Conservation (phyloP, 2,888 invertebrate species). For the Margaritifera margaritifera region DNA sequence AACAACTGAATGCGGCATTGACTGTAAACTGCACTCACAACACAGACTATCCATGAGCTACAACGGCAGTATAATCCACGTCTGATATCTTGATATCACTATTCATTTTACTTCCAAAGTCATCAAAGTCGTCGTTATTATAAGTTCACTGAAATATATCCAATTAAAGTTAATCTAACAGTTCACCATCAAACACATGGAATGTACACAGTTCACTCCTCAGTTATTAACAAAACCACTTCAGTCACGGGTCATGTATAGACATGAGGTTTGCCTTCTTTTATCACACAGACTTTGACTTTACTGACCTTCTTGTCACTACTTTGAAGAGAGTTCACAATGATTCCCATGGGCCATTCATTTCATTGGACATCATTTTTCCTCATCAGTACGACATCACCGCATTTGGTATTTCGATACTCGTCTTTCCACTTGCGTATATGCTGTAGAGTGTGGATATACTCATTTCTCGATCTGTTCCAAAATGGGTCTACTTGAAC, state of each 20-base stretch:
- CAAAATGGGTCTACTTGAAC: slow-evolving; percentile 18
- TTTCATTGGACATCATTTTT: slow-evolving; percentile 6
- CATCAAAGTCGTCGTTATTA: no score
- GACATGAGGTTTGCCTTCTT: slow-evolving; percentile 1
- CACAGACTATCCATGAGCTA: no score
- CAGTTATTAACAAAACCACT: no score
- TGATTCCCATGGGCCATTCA: slow-evolving; percentile 10
- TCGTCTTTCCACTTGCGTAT: slow-evolving; percentile 12
- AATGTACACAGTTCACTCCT: no score
- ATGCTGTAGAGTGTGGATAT: slow-evolving; percentile 8
- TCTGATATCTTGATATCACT: no score
- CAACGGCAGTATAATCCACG: no score
- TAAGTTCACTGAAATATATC: no score
- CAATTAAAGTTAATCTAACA: no score
- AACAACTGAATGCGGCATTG: no score
- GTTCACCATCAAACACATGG: no score
- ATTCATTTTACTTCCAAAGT: no score
- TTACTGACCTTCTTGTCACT: slow-evolving; percentile 13
- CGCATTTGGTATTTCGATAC: slow-evolving; percentile 11
- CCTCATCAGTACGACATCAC: slow-evolving; percentile 21
- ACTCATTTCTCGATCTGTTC: slow-evolving; percentile 17
- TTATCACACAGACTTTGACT: slow-evolving; percentile 10
- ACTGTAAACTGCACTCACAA: no score
- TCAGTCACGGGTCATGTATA: neutral
- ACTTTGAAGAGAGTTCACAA: slow-evolving; percentile 11